Conservation (phyloP, 2,113 vertebrate genomes). For the Indicator indicator region DNA sequence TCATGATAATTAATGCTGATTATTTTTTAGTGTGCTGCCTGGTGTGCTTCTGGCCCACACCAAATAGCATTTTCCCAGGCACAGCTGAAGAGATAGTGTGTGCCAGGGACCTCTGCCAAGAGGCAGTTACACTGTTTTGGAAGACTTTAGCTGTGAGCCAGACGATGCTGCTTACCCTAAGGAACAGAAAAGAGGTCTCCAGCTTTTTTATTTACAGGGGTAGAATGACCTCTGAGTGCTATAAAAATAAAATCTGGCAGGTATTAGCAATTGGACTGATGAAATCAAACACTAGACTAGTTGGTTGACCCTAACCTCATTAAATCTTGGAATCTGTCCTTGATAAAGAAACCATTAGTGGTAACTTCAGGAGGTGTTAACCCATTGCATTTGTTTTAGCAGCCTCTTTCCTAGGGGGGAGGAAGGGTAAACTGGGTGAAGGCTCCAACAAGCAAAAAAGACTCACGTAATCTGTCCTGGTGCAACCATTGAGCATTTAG, state of each 20-base stretch:
- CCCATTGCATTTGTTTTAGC: neutral
- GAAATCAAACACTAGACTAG: neutral
- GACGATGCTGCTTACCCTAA: neutral
- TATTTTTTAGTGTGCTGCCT: slow-evolving; percentile 42
- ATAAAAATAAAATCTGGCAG: slow-evolving; percentile 16
- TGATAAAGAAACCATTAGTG: neutral
- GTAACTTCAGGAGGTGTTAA: neutral
- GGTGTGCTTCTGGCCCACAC: neutral
- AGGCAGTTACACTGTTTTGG: neutral
- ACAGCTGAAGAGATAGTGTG: neutral
- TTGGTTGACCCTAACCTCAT: neutral
- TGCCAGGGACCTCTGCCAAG: slow-evolving; percentile 43
- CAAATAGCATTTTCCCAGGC: neutral
- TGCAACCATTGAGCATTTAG: slow-evolving; percentile 79
- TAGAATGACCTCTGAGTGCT: neutral
- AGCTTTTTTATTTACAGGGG: neutral
- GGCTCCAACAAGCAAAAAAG: neutral
- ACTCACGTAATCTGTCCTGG: slow-evolving; percentile 84
- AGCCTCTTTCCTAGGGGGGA: neutral
- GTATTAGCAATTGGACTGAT: neutral
- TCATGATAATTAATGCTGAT: neutral
- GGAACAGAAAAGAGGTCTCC: neutral
- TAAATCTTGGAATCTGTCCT: neutral
- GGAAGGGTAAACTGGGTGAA: neutral
- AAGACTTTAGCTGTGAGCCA: neutral